These are phyloP conservation scores for Papilio helenus DNA, from an alignment of 1,140 invertebrate genomes.

Conservation along the genomic window DNA sequence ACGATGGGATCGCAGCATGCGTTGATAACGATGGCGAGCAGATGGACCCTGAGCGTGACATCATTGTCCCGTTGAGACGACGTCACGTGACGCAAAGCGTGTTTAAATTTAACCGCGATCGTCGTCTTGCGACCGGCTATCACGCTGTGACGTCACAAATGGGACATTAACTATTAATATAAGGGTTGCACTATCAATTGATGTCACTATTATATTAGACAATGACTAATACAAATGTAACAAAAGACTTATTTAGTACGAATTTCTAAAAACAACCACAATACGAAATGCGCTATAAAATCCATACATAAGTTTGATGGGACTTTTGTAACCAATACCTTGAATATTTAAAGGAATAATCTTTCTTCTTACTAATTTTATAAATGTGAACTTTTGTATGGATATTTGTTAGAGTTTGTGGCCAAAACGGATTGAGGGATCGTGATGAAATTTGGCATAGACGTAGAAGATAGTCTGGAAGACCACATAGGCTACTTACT, in stretches of 20 bases:
- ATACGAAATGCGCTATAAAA: too few relatives aligned
- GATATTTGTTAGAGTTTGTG: too few relatives aligned
- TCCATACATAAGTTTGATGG: too few relatives aligned
- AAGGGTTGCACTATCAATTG: background rate
- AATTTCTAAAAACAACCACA: background rate
- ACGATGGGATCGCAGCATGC: background rate
- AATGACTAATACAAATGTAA: background rate
- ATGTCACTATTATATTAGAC: background rate
- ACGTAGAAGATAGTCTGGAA: too few relatives aligned
- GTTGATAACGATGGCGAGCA: background rate
- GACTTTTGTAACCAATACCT: background rate
- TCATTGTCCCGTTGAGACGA: background rate
- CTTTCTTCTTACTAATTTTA: too few relatives aligned
- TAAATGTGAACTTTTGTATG: too few relatives aligned
- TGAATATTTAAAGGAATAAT: too few relatives aligned
- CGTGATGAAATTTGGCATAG: too few relatives aligned
- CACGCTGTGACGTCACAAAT: background rate
- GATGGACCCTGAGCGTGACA: slow-evolving; percentile 17
- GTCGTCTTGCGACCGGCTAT: background rate
- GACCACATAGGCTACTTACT: too few relatives aligned
- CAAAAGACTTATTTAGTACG: background rate
- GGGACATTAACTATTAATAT: background rate
- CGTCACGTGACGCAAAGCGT: background rate
- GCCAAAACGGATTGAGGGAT: too few relatives aligned
- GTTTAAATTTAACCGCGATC: background rate